Evolutionary conservation across 2,113 vertebrate genomes (phyloP).

Genomic region (Charina bottae): DNA sequence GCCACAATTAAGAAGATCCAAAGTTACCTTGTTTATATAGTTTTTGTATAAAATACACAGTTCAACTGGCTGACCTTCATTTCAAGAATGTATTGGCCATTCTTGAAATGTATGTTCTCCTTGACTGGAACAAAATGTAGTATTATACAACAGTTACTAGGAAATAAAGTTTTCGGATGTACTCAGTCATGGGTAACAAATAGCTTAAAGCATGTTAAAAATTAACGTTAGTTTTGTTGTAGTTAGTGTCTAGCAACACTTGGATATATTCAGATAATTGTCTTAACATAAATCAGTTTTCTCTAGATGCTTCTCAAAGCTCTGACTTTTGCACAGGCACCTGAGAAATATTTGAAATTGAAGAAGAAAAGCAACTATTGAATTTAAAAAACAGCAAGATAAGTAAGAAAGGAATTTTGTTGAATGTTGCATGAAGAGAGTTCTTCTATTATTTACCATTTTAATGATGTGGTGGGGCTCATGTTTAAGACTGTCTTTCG

Average conservation of each 20-base stretch:
- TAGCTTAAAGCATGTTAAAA: constrained; percentile 33
- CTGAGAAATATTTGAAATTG: background rate
- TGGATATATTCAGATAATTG: background rate
- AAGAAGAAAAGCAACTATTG: background rate
- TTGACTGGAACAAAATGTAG: background rate
- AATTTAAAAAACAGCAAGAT: background rate
- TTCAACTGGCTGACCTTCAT: background rate
- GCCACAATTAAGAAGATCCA: background rate
- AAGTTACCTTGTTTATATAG: background rate
- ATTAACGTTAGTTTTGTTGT: constrained; percentile 70
- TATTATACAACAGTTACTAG: background rate
- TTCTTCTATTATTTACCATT: background rate
- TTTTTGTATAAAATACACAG: background rate
- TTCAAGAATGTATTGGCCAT: background rate
- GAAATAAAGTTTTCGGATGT: constrained; percentile 7
- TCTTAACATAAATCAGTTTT: background rate
- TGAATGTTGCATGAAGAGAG: background rate
- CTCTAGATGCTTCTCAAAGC: background rate
- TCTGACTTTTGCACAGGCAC: background rate
- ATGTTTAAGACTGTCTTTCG: background rate
- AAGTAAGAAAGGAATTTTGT: background rate
- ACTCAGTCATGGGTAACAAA: background rate
- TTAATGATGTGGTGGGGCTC: background rate
- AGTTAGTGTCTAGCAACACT: constrained; percentile 68
- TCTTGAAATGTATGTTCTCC: background rate